Conservation (phyloP, 2,888 invertebrate species). For the Leptarthrus brevirostris region DNA sequence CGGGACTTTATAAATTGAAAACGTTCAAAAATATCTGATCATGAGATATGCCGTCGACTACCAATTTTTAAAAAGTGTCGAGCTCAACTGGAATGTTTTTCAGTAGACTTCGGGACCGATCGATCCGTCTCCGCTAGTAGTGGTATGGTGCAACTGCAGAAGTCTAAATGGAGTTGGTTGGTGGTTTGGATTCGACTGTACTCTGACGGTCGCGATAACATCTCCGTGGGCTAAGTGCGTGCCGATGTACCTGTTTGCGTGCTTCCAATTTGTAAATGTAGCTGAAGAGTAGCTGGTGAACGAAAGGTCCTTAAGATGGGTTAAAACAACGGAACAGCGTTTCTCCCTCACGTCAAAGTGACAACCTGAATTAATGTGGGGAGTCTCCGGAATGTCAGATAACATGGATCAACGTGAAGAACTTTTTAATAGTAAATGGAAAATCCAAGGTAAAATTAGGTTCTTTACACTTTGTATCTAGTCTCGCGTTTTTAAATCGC, state of each 20-base stretch:
- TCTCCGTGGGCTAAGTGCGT: slow-evolving; percentile 39
- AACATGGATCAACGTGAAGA: slow-evolving; percentile 34
- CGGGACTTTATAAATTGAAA: slow-evolving; percentile 54
- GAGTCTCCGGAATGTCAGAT: slow-evolving; percentile 50
- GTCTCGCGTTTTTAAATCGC: not conserved
- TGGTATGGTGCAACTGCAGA: not conserved
- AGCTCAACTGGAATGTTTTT: slow-evolving; percentile 44
- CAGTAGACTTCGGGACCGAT: slow-evolving; percentile 15
- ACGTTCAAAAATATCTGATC: slow-evolving; percentile 54
- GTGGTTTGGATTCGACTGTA: not conserved
- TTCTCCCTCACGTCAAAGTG: slow-evolving; percentile 39
- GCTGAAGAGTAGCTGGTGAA: slow-evolving; percentile 8
- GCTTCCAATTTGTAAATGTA: slow-evolving; percentile 38
- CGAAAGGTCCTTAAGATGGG: slow-evolving; percentile 31
- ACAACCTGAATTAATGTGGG: slow-evolving; percentile 53
- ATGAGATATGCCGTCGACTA: slow-evolving; percentile 52
- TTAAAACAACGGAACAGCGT: slow-evolving; percentile 25
- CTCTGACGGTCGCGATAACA: slow-evolving; percentile 5
- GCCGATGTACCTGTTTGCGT: slow-evolving; percentile 45
- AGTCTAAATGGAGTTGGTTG: slow-evolving; percentile 4
- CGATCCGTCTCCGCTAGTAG: not conserved
- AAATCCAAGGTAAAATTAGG: slow-evolving; percentile 23
- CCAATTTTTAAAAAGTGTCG: slow-evolving; percentile 54
- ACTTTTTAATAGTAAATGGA: slow-evolving; percentile 49
- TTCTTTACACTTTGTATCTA: not conserved